Evolutionary conservation across 35 echinoderm and acorn worm species (phyloP), one percentile per base, ranked within the genome.

Genomic region (Hemicentrotus pulcherrimus): DNA sequence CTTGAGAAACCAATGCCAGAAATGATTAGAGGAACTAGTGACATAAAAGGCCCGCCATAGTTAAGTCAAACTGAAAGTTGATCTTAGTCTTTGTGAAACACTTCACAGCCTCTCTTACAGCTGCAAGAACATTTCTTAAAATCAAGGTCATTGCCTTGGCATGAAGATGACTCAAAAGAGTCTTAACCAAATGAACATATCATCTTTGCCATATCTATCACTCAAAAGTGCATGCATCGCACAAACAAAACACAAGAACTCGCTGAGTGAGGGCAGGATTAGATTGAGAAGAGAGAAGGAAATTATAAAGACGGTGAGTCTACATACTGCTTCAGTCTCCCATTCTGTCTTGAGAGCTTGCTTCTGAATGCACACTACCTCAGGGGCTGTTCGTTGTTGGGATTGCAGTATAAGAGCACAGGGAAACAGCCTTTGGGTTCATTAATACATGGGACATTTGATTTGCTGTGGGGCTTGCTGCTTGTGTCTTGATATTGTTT

Each of bases 301-400:
- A 78, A 78, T 78, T 78, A n/a, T n/a, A n/a, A n/a, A 78, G 65
- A 78, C 65, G 65, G 65, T 78, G 28, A 78, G 65, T 78, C 65
- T 78, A 1, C 28, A 18, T 78, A 78, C 19, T 28, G 65, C 65
- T 78, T n/a, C 19, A 78, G 24, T 22, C 65, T 78, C 28, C 65
- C 65, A 24, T n/a, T n/a, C 61, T n/a, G 4, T 78, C 65, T 28
- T 78, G 1, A 22, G 28, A 28, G 65, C 19, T 22, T 78, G 65
- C 19, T 78, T 78, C 65, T 78, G 6, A 78, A 78, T 78, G 28
- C 65, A 78, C 65, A n/a, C 65, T 78, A n/a, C 65, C 19, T 28
- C 28, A n/a, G 24, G 65, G 65, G 28, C 24, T 78, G 4, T 78
- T n/a, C 65, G 5, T 22, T 78, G 65, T n/a, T 78, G 65, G 65